Percentiles rank a stretch among this genome's conserved stretches.
phyloP scores from a whole-genome alignment of 2,797 vertebrate genomes.

The Oreochromis grahami region DNA sequence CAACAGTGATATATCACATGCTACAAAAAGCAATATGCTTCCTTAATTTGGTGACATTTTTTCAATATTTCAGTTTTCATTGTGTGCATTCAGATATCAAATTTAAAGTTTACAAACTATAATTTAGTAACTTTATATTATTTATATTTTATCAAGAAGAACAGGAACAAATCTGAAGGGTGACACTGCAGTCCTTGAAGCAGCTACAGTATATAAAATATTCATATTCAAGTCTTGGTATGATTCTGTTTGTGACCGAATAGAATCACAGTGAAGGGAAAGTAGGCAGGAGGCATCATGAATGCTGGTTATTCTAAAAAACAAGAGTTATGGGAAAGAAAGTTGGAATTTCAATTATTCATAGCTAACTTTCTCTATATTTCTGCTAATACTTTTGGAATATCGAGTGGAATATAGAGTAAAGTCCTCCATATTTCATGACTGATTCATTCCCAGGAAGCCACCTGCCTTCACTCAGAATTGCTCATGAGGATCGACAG shows the following conservation, averaged over 20 bases:
- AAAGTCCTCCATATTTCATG: constrained; percentile 53
- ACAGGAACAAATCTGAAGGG: neutral
- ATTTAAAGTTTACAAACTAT: neutral
- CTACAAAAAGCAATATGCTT: neutral
- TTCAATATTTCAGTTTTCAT: neutral
- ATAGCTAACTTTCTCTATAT: neutral
- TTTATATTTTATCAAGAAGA: neutral
- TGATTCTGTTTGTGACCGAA: neutral
- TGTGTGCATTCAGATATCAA: neutral
- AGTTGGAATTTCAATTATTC: neutral
- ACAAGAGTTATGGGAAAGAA: neutral
- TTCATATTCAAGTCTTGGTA: neutral
- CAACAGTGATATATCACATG: neutral
- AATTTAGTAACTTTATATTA: neutral
- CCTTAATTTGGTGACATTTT: neutral
- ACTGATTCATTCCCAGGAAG: constrained; percentile 6
- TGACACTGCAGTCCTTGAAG: neutral
- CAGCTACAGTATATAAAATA: neutral
- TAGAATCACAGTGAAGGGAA: neutral
- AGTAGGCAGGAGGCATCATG: neutral
- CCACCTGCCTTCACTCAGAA: neutral
- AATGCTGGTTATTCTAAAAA: neutral
- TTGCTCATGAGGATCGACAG: neutral
- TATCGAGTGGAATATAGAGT: neutral
- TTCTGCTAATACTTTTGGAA: constrained; percentile 7